Evolutionary conservation across 2,113 vertebrate genomes (phyloP).

Genomic region (Coturnix japonica): DNA sequence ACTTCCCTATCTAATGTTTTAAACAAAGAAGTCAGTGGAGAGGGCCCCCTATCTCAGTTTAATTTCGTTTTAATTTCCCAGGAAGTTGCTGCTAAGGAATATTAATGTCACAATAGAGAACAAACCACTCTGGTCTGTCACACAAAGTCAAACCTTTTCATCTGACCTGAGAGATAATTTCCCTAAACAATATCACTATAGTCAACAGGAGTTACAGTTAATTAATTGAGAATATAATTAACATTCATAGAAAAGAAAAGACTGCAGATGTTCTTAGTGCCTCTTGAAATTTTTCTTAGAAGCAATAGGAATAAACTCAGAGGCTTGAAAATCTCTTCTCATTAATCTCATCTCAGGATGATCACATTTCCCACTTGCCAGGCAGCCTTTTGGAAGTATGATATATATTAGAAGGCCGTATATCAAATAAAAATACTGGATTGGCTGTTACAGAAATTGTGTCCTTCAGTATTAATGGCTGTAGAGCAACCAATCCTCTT

Average conservation of each 20-base stretch:
- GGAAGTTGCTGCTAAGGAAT: slow-evolving; percentile 59
- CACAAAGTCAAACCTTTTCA: slow-evolving; percentile 70
- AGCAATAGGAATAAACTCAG: slow-evolving; percentile 49
- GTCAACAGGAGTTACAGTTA: slow-evolving; percentile 73
- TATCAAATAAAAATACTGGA: slow-evolving; percentile 37
- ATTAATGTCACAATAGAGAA: slow-evolving; percentile 57
- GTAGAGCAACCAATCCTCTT: slow-evolving; percentile 44
- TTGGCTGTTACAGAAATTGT: slow-evolving; percentile 35
- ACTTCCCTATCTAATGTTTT: not conserved
- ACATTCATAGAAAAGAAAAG: slow-evolving; percentile 67
- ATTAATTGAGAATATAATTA: slow-evolving; percentile 75
- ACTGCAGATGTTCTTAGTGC: slow-evolving; percentile 12
- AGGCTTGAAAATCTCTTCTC: slow-evolving; percentile 33
- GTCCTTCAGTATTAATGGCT: slow-evolving; percentile 50
- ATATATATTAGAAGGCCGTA: slow-evolving; percentile 40
- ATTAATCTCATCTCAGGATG: not conserved
- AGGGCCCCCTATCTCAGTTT: slow-evolving; percentile 37
- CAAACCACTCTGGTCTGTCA: slow-evolving; percentile 60
- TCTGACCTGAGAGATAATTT: slow-evolving; percentile 72
- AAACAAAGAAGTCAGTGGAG: slow-evolving; percentile 50
- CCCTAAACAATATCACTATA: slow-evolving; percentile 72
- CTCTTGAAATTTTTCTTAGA: slow-evolving; percentile 48
- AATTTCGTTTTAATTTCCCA: slow-evolving; percentile 73
- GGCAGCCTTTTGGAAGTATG: not conserved
- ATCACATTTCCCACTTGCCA: slow-evolving; percentile 43